Evolutionary conservation across 2,113 vertebrate genomes (phyloP), one percentile per base, ranked within the genome.

Genomic region (Aspidoscelis tigris): DNA sequence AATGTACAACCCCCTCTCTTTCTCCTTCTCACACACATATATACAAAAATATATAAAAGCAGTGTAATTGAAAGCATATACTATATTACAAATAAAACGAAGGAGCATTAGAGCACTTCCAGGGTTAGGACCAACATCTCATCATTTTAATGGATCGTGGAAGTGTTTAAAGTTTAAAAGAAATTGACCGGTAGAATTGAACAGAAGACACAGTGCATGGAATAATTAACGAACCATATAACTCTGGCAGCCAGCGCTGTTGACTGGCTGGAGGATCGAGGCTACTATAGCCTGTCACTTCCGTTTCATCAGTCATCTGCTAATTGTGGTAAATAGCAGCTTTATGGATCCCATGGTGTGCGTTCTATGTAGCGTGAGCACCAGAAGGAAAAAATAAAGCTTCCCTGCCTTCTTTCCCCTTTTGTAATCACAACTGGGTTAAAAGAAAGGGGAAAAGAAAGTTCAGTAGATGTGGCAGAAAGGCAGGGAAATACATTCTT

Each of bases 311-410:
- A 76, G 80, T 88, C 55, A 58, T 24, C 75, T 80, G 5, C 72
- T 90, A 79, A 82, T 89, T 86, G 88, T 33, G 26, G 70, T 76
- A 90, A 80, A 90, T n/a, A 11, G 65, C 58, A 21, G 4, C 76
- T 90, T 82, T 65, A 47, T 53, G 26, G 76, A 69, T 81, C 64
- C 78, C 12, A 26, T 2, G 55, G 39, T 55, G 41, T 11, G 76
- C 58, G 43, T 69, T 81, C 2, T 26, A 0, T 5, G 39, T 77
- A 47, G n/a, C 20, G 12, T 24, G 58, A 50, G 74, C 26, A 12
- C 73, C 68, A 68, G 39, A 4, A 82, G 33, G 47, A 55, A 70
- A 74, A 53, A 69, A 0, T n/a, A 22, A 69, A 41, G 50, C 5
- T 66, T 4, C 39, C 14, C 22, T 26, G 50, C 22, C n/a, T 22